These are phyloP conservation scores for Lamellibrachia luymesi DNA, from an alignment of 1,140 invertebrate genomes.

Conservation along the genomic window DNA sequence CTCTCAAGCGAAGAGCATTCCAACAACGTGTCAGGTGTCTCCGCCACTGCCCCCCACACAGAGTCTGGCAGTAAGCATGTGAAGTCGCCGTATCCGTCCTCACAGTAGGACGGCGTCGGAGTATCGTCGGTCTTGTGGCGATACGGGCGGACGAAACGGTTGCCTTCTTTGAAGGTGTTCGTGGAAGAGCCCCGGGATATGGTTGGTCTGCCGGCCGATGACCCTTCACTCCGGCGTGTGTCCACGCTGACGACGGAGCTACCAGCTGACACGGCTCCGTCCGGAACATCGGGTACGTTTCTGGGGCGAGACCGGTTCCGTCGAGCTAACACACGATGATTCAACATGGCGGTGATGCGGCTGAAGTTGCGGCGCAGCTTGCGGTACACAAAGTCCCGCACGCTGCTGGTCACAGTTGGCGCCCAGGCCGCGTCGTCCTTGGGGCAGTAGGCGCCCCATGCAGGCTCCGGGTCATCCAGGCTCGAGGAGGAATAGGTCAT, in stretches of 20 bases:
- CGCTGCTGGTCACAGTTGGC: background rate
- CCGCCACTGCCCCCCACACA: background rate
- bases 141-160: too few relatives aligned
- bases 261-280: background rate
- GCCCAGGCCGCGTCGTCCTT: constrained; percentile 13
- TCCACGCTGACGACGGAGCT: background rate
- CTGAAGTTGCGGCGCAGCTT: background rate
- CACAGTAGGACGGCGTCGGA: background rate
- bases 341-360: background rate
- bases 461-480: constrained; percentile 9
- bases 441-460: constrained; percentile 12
- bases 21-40: background rate
- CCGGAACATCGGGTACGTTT: background rate
- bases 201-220: background rate
- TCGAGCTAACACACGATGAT: background rate
- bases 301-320: background rate
- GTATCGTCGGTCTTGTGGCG: too few relatives aligned
- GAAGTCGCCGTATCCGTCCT: background rate
- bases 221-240: background rate
- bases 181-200: background rate
- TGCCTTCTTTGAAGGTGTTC: background rate
- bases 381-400: background rate
- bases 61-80: background rate
- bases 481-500: background rate
- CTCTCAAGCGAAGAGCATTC: background rate